Base-by-base conservation (phyloP, 2,888 invertebrate genomes). In the Cryptocephalus moraei region DNA sequence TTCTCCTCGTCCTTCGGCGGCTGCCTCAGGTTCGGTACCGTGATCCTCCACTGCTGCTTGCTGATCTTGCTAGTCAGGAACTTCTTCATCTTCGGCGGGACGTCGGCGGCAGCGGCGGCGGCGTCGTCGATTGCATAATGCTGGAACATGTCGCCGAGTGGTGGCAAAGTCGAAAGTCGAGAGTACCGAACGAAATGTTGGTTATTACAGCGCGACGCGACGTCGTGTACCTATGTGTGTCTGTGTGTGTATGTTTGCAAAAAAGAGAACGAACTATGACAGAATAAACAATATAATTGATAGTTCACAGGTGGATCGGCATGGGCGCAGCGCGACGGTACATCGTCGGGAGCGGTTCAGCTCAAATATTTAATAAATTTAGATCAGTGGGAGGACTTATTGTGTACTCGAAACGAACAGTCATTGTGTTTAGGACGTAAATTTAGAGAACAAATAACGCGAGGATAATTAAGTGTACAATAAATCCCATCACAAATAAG, bases 31-130 rank as follows among this genome's bases (percentile, higher is more conserved):
- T 66, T 69, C 4, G 70, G 69, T 32, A 70, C 66, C 6, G 67
- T 68, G 9, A 69, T 61, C 14, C 70, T 59, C 70, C 70, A 70
- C 52, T 70, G 67, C 49, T 66, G 68, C 46, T 68, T 67, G n/a
- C 61, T 57, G 43, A 70, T 61, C 61, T 68, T 69, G 41, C 64
- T 64, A 51, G 65, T 68, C 54, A 71, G 69, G 54, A 70, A 65
- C 56, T 70, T 71, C 60, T 70, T 70, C 71, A 71, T 70, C 49
- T 55, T 57, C 38, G 12, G 11, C 14, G 13, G 36, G 22, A 6
- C 22, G 2, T 22, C 22, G 22, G 22, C 2, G 22, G 22, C 22
- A 6, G 22, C 22, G 22, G 22, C 22, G 22, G 6, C 22, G 22
- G 22, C 22, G 22, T 22, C 22, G 22, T 22, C 22, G 22, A 22